phyloP scores from a whole-genome alignment of 2,888 invertebrate species.

The Cotesia congregata region DNA sequence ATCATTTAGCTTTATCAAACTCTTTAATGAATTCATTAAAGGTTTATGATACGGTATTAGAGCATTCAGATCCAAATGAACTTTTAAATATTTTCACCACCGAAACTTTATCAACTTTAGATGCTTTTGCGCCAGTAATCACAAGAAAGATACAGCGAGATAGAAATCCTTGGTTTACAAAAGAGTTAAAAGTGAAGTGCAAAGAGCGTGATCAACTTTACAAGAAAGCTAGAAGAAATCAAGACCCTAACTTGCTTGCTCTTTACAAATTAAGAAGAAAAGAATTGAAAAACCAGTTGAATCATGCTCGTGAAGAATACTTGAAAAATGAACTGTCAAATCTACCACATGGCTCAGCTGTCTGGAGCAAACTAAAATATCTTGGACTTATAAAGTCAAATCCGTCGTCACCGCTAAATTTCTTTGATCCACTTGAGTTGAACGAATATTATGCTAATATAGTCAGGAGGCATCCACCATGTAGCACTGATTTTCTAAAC shows the following conservation, averaged over 20 bases:
- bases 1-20: not conserved
- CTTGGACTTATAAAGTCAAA: not conserved
- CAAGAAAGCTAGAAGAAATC: not conserved
- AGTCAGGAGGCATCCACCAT: not conserved
- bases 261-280: not conserved
- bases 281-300: not conserved
- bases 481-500: not conserved
- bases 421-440: not conserved
- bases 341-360: not conserved
- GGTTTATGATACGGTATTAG: not conserved
- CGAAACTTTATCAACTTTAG: not conserved
- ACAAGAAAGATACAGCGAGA: not conserved
- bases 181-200: not conserved
- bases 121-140: not conserved
- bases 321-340: not conserved
- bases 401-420: not conserved
- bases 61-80: not conserved
- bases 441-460: not conserved
- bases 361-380: not conserved
- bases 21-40: not conserved
- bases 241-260: not conserved
- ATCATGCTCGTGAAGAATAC: not conserved
- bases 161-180: not conserved
- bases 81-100: not conserved
- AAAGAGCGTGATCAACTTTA: not conserved